Conservation (phyloP, 2,113 vertebrate species). For the Brienomyrus longianalis region DNA sequence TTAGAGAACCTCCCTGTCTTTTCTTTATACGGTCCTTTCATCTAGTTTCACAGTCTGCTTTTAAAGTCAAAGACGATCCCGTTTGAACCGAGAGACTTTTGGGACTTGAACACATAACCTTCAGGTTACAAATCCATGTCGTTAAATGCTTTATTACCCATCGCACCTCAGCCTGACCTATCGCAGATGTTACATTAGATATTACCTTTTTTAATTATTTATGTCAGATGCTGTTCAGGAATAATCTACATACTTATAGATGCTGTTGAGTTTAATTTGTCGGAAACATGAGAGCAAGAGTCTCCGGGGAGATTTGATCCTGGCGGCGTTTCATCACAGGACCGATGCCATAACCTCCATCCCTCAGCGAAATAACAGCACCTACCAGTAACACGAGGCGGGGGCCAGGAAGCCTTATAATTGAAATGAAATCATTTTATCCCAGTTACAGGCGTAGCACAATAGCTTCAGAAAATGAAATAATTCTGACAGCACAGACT, state of each 20-base stretch:
- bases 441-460: not conserved
- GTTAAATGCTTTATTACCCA: not conserved
- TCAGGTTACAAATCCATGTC: not conserved
- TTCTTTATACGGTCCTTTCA: not conserved
- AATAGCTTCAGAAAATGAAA: not conserved
- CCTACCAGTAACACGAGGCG: not conserved
- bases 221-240: not conserved
- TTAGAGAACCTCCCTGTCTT: not conserved
- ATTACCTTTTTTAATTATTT: not conserved
- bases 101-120: conserved; percentile 1
- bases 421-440: not conserved
- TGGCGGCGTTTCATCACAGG: not conserved
- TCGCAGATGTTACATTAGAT: not conserved
- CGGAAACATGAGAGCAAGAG: not conserved
- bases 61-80: not conserved
- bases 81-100: not conserved
- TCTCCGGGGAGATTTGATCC: not conserved
- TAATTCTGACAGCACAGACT: not conserved
- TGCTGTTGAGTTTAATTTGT: not conserved
- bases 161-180: not conserved
- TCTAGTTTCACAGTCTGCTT: not conserved
- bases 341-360: not conserved
- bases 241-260: not conserved
- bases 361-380: not conserved
- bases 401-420: not conserved